Base-by-base conservation (phyloP, 1,140 invertebrate genomes). In the Rhizoglyphus robini region DNA sequence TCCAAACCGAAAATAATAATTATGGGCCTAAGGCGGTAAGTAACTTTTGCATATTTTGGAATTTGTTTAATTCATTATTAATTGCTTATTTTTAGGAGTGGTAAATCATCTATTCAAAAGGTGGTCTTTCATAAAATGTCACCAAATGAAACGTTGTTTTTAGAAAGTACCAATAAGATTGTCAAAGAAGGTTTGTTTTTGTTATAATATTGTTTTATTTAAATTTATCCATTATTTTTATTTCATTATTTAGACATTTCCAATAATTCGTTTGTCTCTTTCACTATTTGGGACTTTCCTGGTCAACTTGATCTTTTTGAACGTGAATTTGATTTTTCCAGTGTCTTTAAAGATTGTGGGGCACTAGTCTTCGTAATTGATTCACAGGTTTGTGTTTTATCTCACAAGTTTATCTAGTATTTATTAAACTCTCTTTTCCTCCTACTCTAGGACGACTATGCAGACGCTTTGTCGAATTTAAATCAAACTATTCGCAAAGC, bases 51-150 rank as follows among this genome's bases (percentile, higher is more conserved):
- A 13, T n/a, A 66, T 36, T 66, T 29, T 0, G 15, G 3, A 46
- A 8, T 32, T 20, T n/a, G 38, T 41, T n/a, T 32, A 4, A 25
- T 60, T 65, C 15, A n/a, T 57, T 27, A 23, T 41, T n/a, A 65
- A 67, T 48, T 63, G 30, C 38, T 5, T 30, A 13, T 69, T 46
- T 38, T 68, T 79, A 94, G 95, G 75, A 97, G 94, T 76, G 96
- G 96, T 65, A 99, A 99, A 79, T 97, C 95, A n/a, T 99, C 96
- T 1, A 99, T 99, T 74, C 91, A 97, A 76, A 99, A 99, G 81
- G 96, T 99, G 8, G 96, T 99, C 15, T 99, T 99, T 78, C 95
- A 99, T 74, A 99, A 99, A 81, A 98, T 99, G 90, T 96, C 94
- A 13, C 96, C 96, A 8, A 99, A 98, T 79, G 96, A 99, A 79